phyloP scores from a whole-genome alignment of 2,113 vertebrate species.

The Seriola rivoliana region DNA sequence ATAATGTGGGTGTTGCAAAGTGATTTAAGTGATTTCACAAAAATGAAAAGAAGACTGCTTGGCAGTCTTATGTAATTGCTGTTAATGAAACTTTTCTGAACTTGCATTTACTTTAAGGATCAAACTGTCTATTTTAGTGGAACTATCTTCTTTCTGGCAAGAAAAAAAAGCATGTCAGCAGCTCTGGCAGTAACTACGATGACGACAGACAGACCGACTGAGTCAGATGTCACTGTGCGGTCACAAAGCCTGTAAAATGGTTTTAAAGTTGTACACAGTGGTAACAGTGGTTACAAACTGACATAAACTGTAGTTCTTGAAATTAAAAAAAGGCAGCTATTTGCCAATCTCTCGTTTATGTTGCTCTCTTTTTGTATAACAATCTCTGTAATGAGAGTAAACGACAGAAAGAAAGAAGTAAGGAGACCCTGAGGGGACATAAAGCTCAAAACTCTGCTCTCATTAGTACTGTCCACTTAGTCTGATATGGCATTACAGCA shows the following conservation, averaged over 20 bases:
- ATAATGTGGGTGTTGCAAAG: constrained; percentile 1
- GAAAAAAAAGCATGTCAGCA: neutral
- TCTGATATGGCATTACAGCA: constrained; percentile 2
- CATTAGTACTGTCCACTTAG: constrained; percentile 3
- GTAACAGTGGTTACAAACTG: constrained; percentile 32
- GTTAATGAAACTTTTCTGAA: neutral
- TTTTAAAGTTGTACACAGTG: constrained; percentile 32
- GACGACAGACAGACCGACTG: constrained; percentile 13
- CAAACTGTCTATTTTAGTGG: neutral
- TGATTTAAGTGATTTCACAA: neutral
- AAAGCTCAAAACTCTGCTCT: constrained; percentile 15
- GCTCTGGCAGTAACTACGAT: constrained; percentile 10
- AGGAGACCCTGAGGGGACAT: constrained; percentile 20
- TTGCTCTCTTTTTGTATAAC: constrained; percentile 23
- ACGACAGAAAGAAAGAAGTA: neutral
- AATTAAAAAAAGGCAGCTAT: constrained; percentile 9
- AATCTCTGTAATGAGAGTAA: constrained; percentile 12
- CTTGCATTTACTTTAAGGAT: neutral
- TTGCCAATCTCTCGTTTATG: constrained; percentile 26
- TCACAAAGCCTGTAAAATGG: constrained; percentile 48
- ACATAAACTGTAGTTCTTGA: neutral
- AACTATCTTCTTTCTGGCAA: neutral
- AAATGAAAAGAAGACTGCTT: neutral
- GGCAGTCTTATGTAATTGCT: neutral
- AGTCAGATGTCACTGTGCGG: constrained; percentile 46